Percentiles rank a stretch among this genome's conserved stretches.
phyloP scores from a whole-genome alignment of 2,113 vertebrate genomes.

The Daubentonia madagascariensis region DNA sequence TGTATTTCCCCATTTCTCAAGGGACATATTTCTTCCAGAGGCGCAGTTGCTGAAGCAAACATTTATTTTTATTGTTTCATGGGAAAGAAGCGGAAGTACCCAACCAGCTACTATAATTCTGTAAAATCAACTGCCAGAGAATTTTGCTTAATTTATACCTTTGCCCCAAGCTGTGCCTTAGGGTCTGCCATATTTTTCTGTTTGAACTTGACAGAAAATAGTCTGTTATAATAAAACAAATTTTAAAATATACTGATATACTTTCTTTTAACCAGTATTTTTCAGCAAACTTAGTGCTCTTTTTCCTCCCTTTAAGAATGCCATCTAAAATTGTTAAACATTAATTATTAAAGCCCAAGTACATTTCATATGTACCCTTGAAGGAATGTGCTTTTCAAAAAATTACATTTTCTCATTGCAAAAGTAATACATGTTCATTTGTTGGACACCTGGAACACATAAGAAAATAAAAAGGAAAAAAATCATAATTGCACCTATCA shows the following conservation, averaged over 20 bases:
- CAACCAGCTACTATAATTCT: constrained; percentile 41
- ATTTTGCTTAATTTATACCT: background rate
- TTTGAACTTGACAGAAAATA: constrained; percentile 15
- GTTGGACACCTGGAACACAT: background rate
- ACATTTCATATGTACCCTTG: background rate
- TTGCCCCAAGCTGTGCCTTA: background rate
- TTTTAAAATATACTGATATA: background rate
- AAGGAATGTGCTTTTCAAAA: background rate
- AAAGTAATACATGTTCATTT: background rate
- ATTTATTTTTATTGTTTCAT: constrained; percentile 72
- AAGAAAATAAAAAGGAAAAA: background rate
- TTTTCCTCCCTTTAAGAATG: background rate
- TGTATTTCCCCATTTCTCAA: background rate
- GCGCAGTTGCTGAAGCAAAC: constrained; percentile 54
- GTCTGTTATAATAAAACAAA: background rate
- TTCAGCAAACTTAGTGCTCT: background rate
- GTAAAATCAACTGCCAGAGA: background rate
- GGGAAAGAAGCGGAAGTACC: constrained; percentile 62
- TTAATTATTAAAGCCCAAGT: background rate
- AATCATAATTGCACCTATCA: background rate
- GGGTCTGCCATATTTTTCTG: background rate
- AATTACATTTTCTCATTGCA: background rate
- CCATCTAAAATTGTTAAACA: background rate
- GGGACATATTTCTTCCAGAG: constrained; percentile 41
- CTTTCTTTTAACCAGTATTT: background rate